Evolutionary conservation across 2,797 vertebrate genomes (phyloP), one percentile per base, ranked within the genome.

Genomic region (Ficedula albicollis): DNA sequence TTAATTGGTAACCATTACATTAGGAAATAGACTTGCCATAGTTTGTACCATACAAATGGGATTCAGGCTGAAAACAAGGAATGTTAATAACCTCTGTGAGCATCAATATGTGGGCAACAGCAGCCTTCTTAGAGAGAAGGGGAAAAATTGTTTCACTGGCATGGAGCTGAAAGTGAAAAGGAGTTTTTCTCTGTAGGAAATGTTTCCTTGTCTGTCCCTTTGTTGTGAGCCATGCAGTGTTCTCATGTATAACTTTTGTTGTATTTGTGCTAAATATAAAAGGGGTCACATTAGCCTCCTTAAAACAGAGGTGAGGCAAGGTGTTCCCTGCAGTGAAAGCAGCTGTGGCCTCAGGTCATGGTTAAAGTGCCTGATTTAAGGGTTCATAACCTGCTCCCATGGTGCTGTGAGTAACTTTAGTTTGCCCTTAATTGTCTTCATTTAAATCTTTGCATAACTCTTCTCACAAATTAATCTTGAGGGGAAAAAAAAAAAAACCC

Each of bases 1-100:
- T 91, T 93, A 88, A 77, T 79, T 90, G 77, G 51, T 84, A 73
- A 59, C 9, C 34, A 67, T 41, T 84, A n/a, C 16, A 19, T 94
- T 86, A 84, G 62, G 88, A 93, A 69, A 69, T 38, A 72, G 52
- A 58, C 14, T 87, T 83, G 74, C 19, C 60, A 16, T 39, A 46
- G 23, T 84, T 87, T 87, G 30, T 44, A 43, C 63, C 54, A 32
- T 41, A 80, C 58, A 86, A 76, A 60, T 82, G 56, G 59, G 29
- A 77, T 81, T 15, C n/a, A 69, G 73, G 38, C 62, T 84, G 55
- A 92, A 86, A 77, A 94, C 38, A 84, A 56, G 7, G 48, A 87
- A 48, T 68, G 12, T 13, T 86, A 84, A 88, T 84, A 58, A 84
- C 30, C 26, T 80, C 44, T n/a, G 8, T 1, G 3, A 70, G 49